Base-by-base conservation (phyloP, 1,140 invertebrate species). In the Nomia melanderi region DNA sequence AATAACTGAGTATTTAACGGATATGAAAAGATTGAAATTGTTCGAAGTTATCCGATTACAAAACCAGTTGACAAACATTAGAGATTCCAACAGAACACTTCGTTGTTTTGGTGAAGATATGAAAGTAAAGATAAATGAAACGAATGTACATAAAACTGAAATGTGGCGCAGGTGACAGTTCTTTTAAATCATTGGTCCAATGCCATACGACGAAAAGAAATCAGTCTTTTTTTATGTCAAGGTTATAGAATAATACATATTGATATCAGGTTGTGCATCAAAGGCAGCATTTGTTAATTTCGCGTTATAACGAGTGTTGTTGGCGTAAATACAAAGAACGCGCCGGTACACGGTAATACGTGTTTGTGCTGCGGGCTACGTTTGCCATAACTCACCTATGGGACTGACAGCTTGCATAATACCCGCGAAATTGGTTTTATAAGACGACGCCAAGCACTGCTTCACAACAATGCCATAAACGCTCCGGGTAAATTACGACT, bases 341-440 rank as follows among this genome's bases (percentile, higher is more conserved):
- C 77, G 73, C 77, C 72, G 69, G 79, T 76, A 82, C 82, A 79
- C 75, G 77, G 84, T 88, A 90, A 90, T 88, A 83, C 84, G 79
- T 85, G 86, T 86, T 87, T 90, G 81, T 84, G 88, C 88, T 83
- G 85, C 83, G 77, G 87, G 89, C 89, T 81, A 89, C 77, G 86
- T 85, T 86, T 87, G 87, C 87, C 86, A 91, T 91, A 91, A 91
- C 84, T 91, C 90, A 90, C 83, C 85, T 84, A 86, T 87, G 85
- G 87, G 87, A 90, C 88, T 91, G 90, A 91, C 90, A 91, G 90
- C 88, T 91, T 91, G 90, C 90, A 91, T 91, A 91, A 91, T 91
- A 91, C 85, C 89, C 90, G 90, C 90, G 89, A 91, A 91, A 91
- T 91, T 91, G 90, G 90, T 91, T 91, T 91, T 91, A 91, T 91